Percentiles rank a stretch among this genome's conserved stretches.
Conservation (phyloP, 2,797 vertebrate genomes). For the Pseudomugil tenellus region DNA sequence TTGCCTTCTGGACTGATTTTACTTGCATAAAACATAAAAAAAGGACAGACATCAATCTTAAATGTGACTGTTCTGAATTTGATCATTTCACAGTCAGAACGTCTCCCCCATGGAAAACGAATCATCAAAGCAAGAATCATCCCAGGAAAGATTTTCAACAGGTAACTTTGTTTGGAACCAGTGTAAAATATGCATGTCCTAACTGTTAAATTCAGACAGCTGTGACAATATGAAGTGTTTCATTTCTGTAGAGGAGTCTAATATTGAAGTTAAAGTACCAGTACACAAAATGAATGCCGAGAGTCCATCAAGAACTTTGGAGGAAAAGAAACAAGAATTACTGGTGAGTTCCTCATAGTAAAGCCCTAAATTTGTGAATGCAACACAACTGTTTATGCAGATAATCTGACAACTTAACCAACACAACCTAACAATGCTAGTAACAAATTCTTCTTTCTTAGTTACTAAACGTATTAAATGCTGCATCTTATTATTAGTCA, state of each 20-base stretch:
- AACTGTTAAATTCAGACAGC: not conserved
- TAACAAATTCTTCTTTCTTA: not conserved
- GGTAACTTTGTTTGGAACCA: conserved; percentile 56
- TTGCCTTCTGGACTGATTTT: conserved; percentile 5
- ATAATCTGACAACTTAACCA: not conserved
- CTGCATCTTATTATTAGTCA: not conserved
- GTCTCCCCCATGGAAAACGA: conserved; percentile 49
- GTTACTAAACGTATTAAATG: not conserved
- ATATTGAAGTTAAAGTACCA: conserved; percentile 19
- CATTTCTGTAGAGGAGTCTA: conserved; percentile 52
- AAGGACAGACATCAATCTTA: not conserved
- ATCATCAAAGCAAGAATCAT: conserved; percentile 38
- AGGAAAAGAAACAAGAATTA: conserved; percentile 48
- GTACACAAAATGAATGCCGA: conserved; percentile 9
- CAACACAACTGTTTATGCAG: not conserved
- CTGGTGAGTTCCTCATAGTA: conserved; percentile 58
- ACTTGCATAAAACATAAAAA: not conserved
- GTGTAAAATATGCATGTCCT: conserved; percentile 5
- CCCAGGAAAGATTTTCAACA: conserved; percentile 41
- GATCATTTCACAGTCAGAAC: conserved; percentile 65
- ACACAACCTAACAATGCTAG: not conserved
- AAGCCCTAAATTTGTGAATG: not conserved
- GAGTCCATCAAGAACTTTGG: conserved; percentile 37
- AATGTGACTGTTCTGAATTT: conserved; percentile 30
- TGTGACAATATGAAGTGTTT: conserved; percentile 2